Base-by-base conservation (phyloP, 2,113 vertebrate genomes). In the Ceyx melanurus region DNA sequence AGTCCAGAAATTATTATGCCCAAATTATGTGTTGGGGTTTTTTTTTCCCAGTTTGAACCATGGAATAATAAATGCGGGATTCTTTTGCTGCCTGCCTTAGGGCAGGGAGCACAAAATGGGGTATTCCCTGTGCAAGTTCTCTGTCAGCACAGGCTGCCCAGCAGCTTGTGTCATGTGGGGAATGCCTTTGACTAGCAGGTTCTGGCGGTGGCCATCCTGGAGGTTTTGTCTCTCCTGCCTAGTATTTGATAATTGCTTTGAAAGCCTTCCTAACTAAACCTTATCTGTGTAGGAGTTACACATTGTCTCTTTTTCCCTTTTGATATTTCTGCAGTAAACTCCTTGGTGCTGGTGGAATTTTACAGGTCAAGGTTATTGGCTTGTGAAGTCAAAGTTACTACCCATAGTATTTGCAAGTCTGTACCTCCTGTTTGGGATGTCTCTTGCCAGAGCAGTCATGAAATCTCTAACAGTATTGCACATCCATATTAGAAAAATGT, bases 271-370 rank as follows among this genome's bases (percentile, higher is more conserved):
- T 46, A 23, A 19, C 43, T 45, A 51, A 82, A 54, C 23, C 40
- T 92, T 95, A 88, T 88, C 91, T 86, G 26, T 58, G 88, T 72
- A 61, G 90, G 90, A 93, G 90, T 90, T 84, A 15, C 4, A n/a
- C 46, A 22, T 12, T 57, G 76, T 83, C 65, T 45, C 50, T 86
- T 93, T 90, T 4, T 73, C 61, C 13, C 15, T 66, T 81, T 20
- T 33, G 78, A 56, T 86, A 43, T 64, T 81, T 83, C n/a, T 93
- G 51, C 86, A 74, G 0, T 88, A 50, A 93, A 54, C 45, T 42
- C 33, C 58, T 86, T 72, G 8, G 25, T 1, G 1, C 66, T 65
- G 50, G 10, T 86, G 88, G 90, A 88, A 95, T 96, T 91, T 94
- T 81, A 23, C 50, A 62, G 83, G 81, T 93, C 96, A 95, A 88